A percentile compares a stretch with the other conserved stretches of the same genome.
phyloP scores from a whole-genome alignment of 2,113 vertebrate species.

The Aptenodytes patagonicus region DNA sequence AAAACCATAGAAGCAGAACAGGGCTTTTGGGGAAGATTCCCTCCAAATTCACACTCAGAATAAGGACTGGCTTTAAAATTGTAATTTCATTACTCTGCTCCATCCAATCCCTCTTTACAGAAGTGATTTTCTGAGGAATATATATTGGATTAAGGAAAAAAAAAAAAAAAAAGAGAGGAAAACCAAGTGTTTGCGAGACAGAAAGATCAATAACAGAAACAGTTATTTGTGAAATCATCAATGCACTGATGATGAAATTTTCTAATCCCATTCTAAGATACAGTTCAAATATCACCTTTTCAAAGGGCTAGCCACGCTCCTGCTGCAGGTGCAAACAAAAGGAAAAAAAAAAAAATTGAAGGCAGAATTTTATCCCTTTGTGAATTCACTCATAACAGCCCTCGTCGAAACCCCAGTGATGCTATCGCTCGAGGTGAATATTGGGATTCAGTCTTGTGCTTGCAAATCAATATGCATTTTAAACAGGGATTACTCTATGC shows the following conservation, averaged over 20 bases:
- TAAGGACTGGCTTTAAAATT: neutral
- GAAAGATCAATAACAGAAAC: neutral
- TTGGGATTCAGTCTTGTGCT: neutral
- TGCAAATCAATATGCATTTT: slow-evolving; percentile 6
- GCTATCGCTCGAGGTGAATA: neutral
- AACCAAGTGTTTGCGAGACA: neutral
- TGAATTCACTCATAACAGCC: neutral
- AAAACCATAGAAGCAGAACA: neutral
- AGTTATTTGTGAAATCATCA: neutral
- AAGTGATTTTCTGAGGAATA: neutral
- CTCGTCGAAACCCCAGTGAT: neutral
- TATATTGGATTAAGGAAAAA: neutral
- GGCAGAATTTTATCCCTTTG: neutral
- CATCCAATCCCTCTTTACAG: neutral
- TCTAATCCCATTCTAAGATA: neutral
- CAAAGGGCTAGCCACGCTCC: slow-evolving; percentile 3
- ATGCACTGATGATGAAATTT: neutral
- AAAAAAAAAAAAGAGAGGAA: neutral
- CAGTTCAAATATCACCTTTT: neutral
- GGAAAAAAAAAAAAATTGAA: neutral
- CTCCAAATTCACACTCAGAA: neutral
- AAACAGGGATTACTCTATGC: slow-evolving; percentile 7
- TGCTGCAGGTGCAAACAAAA: slow-evolving; percentile 23
- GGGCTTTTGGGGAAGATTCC: neutral
- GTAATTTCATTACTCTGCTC: neutral